Evolutionary conservation across 2,797 vertebrate species (phyloP).

Genomic region (Catostomus latipinnis): DNA sequence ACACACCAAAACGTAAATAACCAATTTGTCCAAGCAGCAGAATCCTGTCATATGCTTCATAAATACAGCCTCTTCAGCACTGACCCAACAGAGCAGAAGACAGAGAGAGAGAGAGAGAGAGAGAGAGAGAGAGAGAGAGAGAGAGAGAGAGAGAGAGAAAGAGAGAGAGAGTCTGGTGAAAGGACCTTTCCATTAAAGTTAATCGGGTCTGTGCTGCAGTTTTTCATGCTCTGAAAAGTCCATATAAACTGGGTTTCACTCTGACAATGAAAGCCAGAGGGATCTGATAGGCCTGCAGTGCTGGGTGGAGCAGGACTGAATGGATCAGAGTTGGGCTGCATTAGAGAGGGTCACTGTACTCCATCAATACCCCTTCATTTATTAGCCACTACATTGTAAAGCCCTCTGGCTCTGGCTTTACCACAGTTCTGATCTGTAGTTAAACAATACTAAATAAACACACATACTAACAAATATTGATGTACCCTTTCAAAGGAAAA

Average conservation of each 20-base stretch:
- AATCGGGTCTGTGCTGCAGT: slow-evolving; percentile 31
- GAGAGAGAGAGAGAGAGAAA: neutral
- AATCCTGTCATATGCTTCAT: slow-evolving; percentile 6
- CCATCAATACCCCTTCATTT: slow-evolving; percentile 37
- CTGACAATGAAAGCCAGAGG: slow-evolving; percentile 38
- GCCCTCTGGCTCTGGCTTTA: slow-evolving; percentile 9
- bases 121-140: slow-evolving; percentile 6
- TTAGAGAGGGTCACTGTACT: slow-evolving; percentile 37
- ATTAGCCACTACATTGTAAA: slow-evolving; percentile 31
- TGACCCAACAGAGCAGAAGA: slow-evolving; percentile 2
- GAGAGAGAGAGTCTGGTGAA: slow-evolving; percentile 18
- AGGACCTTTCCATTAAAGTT: slow-evolving; percentile 42
- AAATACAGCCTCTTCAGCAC: neutral
- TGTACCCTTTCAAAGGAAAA: neutral
- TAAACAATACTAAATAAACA: slow-evolving; percentile 24
- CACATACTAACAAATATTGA: neutral
- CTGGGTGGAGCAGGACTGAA: slow-evolving; percentile 40
- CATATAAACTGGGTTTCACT: slow-evolving; percentile 36
- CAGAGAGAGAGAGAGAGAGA: neutral
- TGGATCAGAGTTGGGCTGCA: slow-evolving; percentile 27
- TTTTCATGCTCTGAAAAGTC: slow-evolving; percentile 53
- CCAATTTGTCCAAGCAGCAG: slow-evolving; percentile 17
- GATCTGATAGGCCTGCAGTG: slow-evolving; percentile 22
- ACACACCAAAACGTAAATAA: slow-evolving; percentile 15
- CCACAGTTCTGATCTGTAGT: slow-evolving; percentile 3